These are phyloP conservation scores for Zaprionus obscuricornis DNA, from an alignment of 2,888 invertebrate genomes.

Conservation along the genomic window DNA sequence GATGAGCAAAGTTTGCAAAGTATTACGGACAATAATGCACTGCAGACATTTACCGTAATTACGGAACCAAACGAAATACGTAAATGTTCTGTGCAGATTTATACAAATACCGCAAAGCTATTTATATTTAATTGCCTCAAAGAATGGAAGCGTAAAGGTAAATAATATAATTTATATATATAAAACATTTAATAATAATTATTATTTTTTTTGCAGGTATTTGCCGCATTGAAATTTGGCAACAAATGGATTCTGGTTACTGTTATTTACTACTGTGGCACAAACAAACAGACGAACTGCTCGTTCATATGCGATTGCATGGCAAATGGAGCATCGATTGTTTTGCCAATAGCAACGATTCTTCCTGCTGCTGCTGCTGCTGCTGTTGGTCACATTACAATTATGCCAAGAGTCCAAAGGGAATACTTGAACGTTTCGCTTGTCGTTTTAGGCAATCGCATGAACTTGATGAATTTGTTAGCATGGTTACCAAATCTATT, in stretches of 20 bases:
- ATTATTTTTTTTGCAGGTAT: conserved; percentile 23
- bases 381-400: conserved; percentile 46
- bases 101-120: no score
- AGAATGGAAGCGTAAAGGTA: no score
- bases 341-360: conserved; percentile 18
- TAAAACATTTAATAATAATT: not conserved
- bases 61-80: no score
- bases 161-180: no score
- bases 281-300: conserved; percentile 9
- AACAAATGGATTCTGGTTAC: not conserved
- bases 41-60: no score
- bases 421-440: conserved; percentile 34
- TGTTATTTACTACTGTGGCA: conserved; percentile 43
- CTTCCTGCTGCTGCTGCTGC: no score
- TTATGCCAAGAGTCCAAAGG: conserved; percentile 31
- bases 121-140: no score
- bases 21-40: no score
- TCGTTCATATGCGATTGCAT: conserved; percentile 36
- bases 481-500: conserved; percentile 10
- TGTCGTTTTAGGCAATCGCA: conserved; percentile 38
- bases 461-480: conserved; percentile 32
- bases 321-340: conserved; percentile 32
- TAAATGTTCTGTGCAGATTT: no score
- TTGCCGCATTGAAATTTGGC: conserved; percentile 41
- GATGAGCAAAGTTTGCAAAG: no score